Base-by-base conservation (phyloP, 2,797 vertebrate species). In the Tokudaia tokunoshimensis region DNA sequence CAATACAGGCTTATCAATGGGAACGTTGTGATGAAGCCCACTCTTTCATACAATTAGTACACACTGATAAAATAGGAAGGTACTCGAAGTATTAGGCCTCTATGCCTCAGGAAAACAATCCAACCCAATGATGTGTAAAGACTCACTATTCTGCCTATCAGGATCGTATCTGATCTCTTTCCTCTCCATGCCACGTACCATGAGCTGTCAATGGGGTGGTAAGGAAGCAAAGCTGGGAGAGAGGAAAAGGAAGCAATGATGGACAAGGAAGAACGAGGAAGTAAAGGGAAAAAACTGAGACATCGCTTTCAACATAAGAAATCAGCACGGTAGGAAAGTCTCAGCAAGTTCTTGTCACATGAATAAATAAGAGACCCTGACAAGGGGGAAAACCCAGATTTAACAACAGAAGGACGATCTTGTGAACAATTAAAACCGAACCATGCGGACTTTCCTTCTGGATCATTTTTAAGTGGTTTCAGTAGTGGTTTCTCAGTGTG, bases 391-490 rank as follows among this genome's bases (percentile, higher is more conserved):
- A 52, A 82, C 5, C 9, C 19, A 79, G 78, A 57, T 80, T 85
- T 61, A 81, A 78, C 44, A 72, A 47, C 57, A 6, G 17, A 86
- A 80, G 22, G 61, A 85, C 59, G 72, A 26, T 17, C 81, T 83
- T 59, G 41, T 55, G 15, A 24, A 78, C 70, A 75, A 67, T 24
- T 85, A 37, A 79, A 94, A 57, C 41, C n/a, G 29, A 95, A 85
- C 24, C 6, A 83, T 15, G 47, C 11, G 31, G 47, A 70, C 57
- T 86, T 94, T 72, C 86, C 34, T 92, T 92, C 75, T 37, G 34
- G 15, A 61, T 86, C 52, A 89, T 61, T 88, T 94, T 84, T 76
- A 84, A 37, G 37, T 85, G 20, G 2, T 81, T 96, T 91, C 47
- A 85, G 57, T 78, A 52, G 41, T 67, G 65, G 52, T 50, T 82